Conservation (phyloP, 2,888 invertebrate genomes). For the Xestoiulus laeticollis region DNA sequence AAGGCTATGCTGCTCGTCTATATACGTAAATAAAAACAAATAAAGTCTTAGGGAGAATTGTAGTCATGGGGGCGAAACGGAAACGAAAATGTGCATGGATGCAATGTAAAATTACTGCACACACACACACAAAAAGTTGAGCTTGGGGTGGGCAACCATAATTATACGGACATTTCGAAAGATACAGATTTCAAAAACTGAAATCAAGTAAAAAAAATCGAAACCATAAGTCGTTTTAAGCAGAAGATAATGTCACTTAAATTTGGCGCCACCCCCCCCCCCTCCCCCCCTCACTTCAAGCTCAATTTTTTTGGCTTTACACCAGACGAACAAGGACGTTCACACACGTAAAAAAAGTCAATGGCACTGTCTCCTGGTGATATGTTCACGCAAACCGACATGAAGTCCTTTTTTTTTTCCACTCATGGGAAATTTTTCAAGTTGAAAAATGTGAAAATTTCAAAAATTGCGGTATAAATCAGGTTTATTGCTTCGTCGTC, state of each 20-base stretch:
- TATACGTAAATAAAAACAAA: slow-evolving; percentile 13
- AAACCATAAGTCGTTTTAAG: slow-evolving; percentile 1
- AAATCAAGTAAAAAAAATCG: neutral
- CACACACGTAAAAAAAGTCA: slow-evolving; percentile 3
- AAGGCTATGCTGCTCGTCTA: neutral
- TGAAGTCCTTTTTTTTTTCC: neutral
- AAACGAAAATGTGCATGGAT: neutral
- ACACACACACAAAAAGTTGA: neutral
- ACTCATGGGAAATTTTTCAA: neutral
- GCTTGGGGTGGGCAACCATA: neutral
- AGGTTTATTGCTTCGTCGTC: neutral
- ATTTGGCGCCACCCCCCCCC: neutral
- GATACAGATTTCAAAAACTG: neutral
- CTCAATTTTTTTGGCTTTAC: slow-evolving; percentile 9
- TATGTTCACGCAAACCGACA: neutral
- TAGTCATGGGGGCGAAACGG: slow-evolving; percentile 15
- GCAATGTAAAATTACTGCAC: neutral
- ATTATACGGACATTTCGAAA: neutral
- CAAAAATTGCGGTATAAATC: neutral
- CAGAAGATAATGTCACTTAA: slow-evolving; percentile 38
- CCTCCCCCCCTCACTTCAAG: neutral
- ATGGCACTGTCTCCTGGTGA: neutral
- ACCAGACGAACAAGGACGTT: slow-evolving; percentile 38
- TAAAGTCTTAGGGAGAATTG: neutral
- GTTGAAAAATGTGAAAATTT: neutral